Evolutionary conservation across 2,888 invertebrate species (phyloP), one percentile per base, ranked within the genome.

Genomic region (Choristoneura rosaceana): DNA sequence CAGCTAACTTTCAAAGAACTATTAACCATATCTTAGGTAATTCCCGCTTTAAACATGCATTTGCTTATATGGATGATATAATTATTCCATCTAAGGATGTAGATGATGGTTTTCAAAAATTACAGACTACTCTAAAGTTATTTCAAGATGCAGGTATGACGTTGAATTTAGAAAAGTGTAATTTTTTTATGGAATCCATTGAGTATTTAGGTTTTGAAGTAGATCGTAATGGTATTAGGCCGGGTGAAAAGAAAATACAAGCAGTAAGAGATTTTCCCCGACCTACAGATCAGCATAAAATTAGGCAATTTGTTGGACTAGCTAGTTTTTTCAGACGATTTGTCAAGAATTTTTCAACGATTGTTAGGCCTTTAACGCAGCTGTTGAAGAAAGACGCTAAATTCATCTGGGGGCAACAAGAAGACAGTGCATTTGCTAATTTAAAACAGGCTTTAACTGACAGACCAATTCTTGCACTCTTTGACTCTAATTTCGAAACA

Each of bases 291-390:
- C 34, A 77, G 2, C 80, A 81, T 15, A 73, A 82, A 69, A 45
- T 83, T 7, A 74, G 78, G 43, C 79, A 80, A 62, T 84, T 82
- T 68, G 52, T 84, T 2, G 82, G 73, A 0, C 17, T 75, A 7
- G 76, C 79, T 25, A 77, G 79, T 7, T 79, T 81, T 45, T 83
- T 82, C 64, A 63, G 81, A 8, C 76, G 79, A 12, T 81, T 80
- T 73, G 75, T 80, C 84, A 9, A 25, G 2, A 10, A 17, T 12
- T 74, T 75, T 43, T 67, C 74, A 0, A 61, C 61, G 1, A 70
- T 73, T 10, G 70, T 73, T 0, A 75, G 52, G 43, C 59, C 67
- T 0, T n/a, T 67, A 12, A 67, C 59, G 2, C 25, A 25, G 7
- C 33, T 67, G 0, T 59, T 67, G 10, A 67, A 67, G 25, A 67